Evolutionary conservation across 1,140 invertebrate species (phyloP).

Genomic region (Ips nitidus): DNA sequence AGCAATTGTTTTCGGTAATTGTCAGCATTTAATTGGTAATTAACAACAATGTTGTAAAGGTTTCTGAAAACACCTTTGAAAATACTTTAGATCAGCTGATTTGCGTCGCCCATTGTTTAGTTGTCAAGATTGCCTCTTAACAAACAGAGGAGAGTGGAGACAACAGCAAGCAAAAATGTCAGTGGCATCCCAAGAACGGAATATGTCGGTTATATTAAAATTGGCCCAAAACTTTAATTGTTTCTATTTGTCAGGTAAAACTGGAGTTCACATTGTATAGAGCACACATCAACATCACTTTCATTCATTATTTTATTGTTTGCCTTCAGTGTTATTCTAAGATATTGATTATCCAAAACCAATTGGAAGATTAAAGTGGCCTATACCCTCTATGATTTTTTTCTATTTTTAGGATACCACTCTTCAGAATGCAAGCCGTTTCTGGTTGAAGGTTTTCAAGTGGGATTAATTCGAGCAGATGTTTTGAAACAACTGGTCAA

Average conservation of each 20-base stretch:
- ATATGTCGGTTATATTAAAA: conserved; percentile 69
- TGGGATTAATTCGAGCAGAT: conserved; percentile 81
- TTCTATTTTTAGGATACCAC: conserved; percentile 40
- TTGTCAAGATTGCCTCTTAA: too few species aligned
- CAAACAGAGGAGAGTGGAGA: too few species aligned
- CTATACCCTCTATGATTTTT: background rate
- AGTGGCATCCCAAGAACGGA: conserved; percentile 38
- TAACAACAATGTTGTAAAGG: too few species aligned
- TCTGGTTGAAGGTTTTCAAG: conserved; percentile 82
- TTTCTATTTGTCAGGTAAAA: conserved; percentile 80
- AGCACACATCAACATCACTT: too few species aligned
- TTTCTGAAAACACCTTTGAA: too few species aligned
- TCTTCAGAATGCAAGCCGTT: conserved; percentile 79
- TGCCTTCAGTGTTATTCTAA: background rate
- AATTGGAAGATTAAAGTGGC: too few species aligned
- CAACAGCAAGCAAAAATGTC: conserved; percentile 19
- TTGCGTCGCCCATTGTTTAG: too few species aligned
- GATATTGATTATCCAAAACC: conserved; percentile 38
- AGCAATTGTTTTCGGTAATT: too few species aligned
- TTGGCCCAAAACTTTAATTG: conserved; percentile 82
- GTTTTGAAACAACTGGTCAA: conserved; percentile 75
- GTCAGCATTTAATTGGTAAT: too few species aligned
- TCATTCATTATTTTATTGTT: too few species aligned
- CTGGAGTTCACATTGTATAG: background rate
- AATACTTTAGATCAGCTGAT: too few species aligned